Evolutionary conservation across 2,797 vertebrate species (phyloP).

Genomic region (Eleutherodactylus coqui): DNA sequence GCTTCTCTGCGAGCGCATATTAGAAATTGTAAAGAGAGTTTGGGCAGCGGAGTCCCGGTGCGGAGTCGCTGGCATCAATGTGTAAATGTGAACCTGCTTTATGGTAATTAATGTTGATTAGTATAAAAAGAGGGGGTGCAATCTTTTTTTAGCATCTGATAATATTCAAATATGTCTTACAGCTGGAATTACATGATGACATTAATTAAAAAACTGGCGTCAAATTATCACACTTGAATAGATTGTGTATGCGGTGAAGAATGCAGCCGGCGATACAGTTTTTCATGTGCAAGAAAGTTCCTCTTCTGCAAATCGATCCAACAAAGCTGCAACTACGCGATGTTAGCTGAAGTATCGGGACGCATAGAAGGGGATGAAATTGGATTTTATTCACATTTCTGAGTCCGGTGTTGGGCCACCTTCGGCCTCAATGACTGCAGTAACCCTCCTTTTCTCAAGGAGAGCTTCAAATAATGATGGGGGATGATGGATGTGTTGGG

Average conservation of each 20-base stretch:
- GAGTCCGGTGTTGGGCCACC: no score
- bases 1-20: background rate
- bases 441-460: no score
- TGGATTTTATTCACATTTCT: no score
- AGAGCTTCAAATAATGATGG: no score
- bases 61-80: conserved; percentile 19
- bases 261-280: background rate
- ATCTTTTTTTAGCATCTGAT: conserved; percentile 59
- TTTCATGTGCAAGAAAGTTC: background rate
- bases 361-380: no score
- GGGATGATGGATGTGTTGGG: no score
- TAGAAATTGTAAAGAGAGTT: background rate
- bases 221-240: conserved; percentile 54
- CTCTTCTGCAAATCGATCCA: no score
- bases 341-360: no score
- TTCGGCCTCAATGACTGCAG: no score
- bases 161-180: conserved; percentile 58
- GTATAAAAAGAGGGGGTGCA: conserved; percentile 19
- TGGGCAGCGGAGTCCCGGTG: background rate
- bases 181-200: conserved; percentile 57
- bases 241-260: conserved; percentile 30
- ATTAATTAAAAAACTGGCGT: conserved; percentile 56
- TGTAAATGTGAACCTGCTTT: conserved; percentile 50
- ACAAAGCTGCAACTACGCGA: no score
- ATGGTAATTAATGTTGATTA: conserved; percentile 59